Conservation (phyloP, 2,888 invertebrate species). For the Idaea straminata region DNA sequence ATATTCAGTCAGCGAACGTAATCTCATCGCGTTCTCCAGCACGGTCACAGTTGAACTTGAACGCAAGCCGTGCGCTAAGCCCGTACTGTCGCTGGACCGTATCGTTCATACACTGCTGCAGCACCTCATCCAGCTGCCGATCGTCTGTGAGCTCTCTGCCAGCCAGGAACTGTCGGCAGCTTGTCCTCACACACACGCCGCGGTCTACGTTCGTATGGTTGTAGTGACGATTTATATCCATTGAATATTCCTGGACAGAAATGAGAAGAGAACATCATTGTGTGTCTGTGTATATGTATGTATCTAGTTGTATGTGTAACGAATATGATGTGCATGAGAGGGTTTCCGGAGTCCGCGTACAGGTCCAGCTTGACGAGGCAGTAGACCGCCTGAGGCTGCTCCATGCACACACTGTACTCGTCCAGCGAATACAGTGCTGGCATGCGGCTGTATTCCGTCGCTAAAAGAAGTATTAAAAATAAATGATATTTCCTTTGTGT, state of each 20-base stretch:
- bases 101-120: constrained; percentile 1
- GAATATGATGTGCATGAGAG: constrained; percentile 12
- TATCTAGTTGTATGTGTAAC: background rate
- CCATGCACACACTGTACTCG: constrained; percentile 10
- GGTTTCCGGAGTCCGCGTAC: constrained; percentile 7
- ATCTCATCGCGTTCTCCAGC: no score
- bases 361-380: constrained; percentile 12
- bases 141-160: background rate
- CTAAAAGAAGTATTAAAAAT: background rate
- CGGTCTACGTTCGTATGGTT: constrained; percentile 6
- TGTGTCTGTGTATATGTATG: no score
- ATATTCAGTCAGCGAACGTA: no score
- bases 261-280: background rate
- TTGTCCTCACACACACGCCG: constrained; percentile 3
- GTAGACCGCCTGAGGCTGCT: constrained; percentile 7
- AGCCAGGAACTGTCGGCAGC: background rate
- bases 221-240: constrained; percentile 3
- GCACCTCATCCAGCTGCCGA: background rate
- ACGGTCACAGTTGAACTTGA: background rate
- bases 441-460: constrained; percentile 10
- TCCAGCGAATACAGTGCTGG: constrained; percentile 13
- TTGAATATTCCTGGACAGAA: constrained; percentile 5
- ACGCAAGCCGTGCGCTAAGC: background rate
- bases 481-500: no score
- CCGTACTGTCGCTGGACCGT: background rate